Base-by-base conservation (phyloP, 1,140 invertebrate genomes). In the Aphelenchoides besseyi region DNA sequence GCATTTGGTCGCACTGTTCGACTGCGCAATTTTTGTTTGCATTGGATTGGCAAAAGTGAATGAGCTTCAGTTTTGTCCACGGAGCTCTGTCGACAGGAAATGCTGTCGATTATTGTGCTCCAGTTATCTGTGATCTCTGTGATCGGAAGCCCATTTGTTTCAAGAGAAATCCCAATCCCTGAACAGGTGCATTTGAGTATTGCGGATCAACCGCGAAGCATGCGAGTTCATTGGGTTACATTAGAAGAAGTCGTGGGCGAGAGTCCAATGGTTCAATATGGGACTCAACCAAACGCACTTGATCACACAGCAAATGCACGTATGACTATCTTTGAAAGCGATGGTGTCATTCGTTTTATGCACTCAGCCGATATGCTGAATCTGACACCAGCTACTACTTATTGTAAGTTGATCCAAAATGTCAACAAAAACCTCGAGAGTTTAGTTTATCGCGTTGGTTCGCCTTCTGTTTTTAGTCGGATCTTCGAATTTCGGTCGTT, bases 391-490 rank as follows among this genome's bases (percentile, higher is more conserved):
- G 26, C 30, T 18, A 66, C 63, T 33, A 37, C 63, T 1, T 53
- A 66, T 32, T 66, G 63, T 66, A 53, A 66, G 32, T 16, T 63
- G n/a, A 59, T 59, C 1, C 55, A 26, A 23, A 28, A 8, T 5
- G n/a, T 28, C 55, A 2, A 5, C 5, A n/a, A 1, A 28, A 18
- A 1, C 29, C 12, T 32, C 29, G n/a, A n/a, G 1, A 12, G 23
- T 59, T 1, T 32, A 66, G 63, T 33, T 53, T 66, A 66, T 33
- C 0, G 36, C 30, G 63, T 66, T 2, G 63, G 63, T n/a, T 66
- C 63, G 16, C 16, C 16, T 12, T 1, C 16, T n/a, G 30, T 33
- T 12, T 35, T 33, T 23, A 32, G 26, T 53, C n/a, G 48, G 23
- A 16, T 66, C 30, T 66, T 66, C 63, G 30, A 33, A 29, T 66